phyloP scores from a whole-genome alignment of 2,113 vertebrate genomes.

The Tor tambroides region DNA sequence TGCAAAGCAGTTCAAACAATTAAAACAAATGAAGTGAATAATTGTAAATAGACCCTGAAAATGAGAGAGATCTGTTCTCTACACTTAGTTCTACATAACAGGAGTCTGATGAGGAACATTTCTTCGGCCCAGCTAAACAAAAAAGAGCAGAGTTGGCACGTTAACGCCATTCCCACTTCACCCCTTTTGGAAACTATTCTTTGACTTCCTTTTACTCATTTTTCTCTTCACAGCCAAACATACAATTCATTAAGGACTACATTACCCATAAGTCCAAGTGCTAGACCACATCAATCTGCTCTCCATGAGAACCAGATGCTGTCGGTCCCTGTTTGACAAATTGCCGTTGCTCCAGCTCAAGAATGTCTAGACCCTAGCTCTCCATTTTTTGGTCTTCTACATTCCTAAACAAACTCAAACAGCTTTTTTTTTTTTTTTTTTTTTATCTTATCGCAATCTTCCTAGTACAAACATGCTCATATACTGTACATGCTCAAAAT shows the following conservation, averaged over 20 bases:
- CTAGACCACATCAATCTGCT: background rate
- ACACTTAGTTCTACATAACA: background rate
- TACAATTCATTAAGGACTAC: background rate
- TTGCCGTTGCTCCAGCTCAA: background rate
- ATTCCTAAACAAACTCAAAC: too few relatives aligned
- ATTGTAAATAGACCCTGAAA: background rate
- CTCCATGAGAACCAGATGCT: conserved; percentile 48
- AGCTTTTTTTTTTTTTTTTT: background rate
- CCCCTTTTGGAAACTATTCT: conserved; percentile 25
- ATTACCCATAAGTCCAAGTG: conserved; percentile 2
- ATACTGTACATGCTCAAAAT: background rate
- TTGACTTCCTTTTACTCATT: background rate
- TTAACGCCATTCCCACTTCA: background rate
- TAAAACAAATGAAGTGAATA: background rate
- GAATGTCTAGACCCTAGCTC: conserved; percentile 36
- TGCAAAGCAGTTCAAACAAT: background rate
- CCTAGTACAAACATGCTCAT: background rate
- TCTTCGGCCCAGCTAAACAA: background rate
- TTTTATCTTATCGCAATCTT: background rate
- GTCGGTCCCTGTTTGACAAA: background rate
- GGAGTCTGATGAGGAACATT: background rate
- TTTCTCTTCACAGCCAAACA: background rate
- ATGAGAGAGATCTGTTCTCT: background rate
- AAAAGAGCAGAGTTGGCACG: conserved; percentile 1
- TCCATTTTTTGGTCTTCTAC: background rate